These are phyloP conservation scores for Opisthocomus hoazin DNA, from an alignment of 2,113 vertebrate genomes.

Conservation along the genomic window DNA sequence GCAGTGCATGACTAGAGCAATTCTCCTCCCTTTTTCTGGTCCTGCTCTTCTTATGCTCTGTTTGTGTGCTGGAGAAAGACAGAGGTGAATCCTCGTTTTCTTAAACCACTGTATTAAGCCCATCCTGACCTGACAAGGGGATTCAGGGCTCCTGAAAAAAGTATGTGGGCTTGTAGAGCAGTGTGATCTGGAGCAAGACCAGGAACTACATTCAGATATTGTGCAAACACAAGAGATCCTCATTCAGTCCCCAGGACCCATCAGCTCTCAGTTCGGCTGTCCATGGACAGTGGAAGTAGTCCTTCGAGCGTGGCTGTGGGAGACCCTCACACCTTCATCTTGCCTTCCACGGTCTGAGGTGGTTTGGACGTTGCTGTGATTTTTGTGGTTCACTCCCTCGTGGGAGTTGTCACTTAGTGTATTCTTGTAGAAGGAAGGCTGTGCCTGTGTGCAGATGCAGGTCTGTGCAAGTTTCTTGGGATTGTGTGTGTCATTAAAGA, in stretches of 20 bases:
- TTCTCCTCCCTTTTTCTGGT: background rate
- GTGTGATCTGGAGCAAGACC: background rate
- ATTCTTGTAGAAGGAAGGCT: background rate
- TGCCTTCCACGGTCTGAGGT: background rate
- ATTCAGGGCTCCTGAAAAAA: background rate
- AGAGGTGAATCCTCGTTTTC: background rate
- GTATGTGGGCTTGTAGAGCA: background rate
- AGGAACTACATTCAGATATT: background rate
- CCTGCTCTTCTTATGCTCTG: background rate
- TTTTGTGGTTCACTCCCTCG: background rate
- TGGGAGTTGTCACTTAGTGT: background rate
- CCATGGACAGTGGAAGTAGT: background rate
- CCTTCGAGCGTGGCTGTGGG: background rate
- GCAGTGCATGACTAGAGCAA: background rate
- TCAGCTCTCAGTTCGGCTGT: background rate
- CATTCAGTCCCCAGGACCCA: background rate
- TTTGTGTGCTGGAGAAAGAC: background rate
- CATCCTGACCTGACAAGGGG: background rate
- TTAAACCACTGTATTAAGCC: background rate
- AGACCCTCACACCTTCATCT: background rate
- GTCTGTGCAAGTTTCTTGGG: background rate
- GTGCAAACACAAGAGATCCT: background rate
- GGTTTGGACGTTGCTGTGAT: background rate
- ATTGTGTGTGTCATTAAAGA: background rate
- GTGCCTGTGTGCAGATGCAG: background rate